Evolutionary conservation across 2,888 invertebrate species (phyloP).

Genomic region (Aphidoletes aphidimyza): DNA sequence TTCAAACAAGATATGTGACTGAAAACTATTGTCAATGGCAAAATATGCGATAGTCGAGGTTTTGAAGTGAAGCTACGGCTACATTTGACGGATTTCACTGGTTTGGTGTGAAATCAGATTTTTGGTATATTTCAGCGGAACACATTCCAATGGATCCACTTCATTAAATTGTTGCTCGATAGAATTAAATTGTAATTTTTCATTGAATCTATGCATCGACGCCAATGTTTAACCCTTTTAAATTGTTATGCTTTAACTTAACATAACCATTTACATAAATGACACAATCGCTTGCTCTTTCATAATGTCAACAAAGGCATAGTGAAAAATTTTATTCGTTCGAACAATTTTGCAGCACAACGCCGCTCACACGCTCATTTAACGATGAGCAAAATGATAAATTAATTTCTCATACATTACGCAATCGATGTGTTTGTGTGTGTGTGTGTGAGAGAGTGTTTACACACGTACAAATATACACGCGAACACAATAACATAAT

Average conservation of each 20-base stretch:
- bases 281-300: not conserved
- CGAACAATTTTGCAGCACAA: too few relatives aligned
- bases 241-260: not conserved
- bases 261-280: slow-evolving; percentile 43
- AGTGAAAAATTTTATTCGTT: too few relatives aligned
- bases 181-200: slow-evolving; percentile 58
- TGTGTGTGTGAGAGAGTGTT: not conserved
- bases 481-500: not conserved
- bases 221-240: not conserved
- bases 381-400: slow-evolving; percentile 33
- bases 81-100: not conserved
- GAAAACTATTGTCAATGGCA: too few relatives aligned
- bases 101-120: not conserved
- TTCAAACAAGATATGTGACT: too few relatives aligned
- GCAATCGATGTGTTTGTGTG: slow-evolving; percentile 39
- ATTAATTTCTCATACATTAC: slow-evolving; percentile 16
- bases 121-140: not conserved
- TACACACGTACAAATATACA: not conserved
- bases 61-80: too few relatives aligned
- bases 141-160: slow-evolving; percentile 55
- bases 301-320: not conserved
- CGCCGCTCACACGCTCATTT: not conserved
- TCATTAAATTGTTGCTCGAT: slow-evolving; percentile 58
- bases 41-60: too few relatives aligned
- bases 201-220: slow-evolving; percentile 30